Evolutionary conservation across 2,797 vertebrate species (phyloP), one percentile per base, ranked within the genome.

Genomic region (Rhynchonycteris naso): DNA sequence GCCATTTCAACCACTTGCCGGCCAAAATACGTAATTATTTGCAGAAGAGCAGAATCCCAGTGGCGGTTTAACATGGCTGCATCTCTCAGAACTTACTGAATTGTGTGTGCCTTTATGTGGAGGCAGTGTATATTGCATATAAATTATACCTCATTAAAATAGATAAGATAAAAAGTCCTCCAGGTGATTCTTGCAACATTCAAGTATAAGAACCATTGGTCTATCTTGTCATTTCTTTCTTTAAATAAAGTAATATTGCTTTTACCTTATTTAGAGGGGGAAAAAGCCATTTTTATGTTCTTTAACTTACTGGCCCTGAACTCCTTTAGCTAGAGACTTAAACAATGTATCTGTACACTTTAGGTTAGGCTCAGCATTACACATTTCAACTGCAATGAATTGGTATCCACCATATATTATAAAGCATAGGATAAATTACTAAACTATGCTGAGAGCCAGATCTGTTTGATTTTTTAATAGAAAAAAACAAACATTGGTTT

Each of bases 241-340:
- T 43, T 43, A 43, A 43, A 43, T 43, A 43, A 5, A 7, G 75
- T 61, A 35, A 94, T 80, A 69, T 75, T 47, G 12, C 47, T 56
- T 58, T 90, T 93, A 88, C 22, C 63, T 69, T 71, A 21, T 59
- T 71, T 68, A 66, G 78, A 68, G 22, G 52, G 90, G 65, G 93
- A 56, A 90, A 69, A 95, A 76, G 15, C 19, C 69, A n/a, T 43
- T 78, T 66, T 88, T 80, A 18, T 87, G 35, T 90, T 87, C 75
- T 87, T 79, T 93, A 78, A 92, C 91, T 52, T 84, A 65, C 28
- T 43, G 18, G 50, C 81, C 21, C 28, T 66, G 30, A 83, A 56
- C 2, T 72, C 30, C 35, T 72, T 80, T 76, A 59, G 28, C 35
- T 50, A 80, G 7, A 95, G 65, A 47, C 16, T 38, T 71, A 89